A percentile compares a stretch with the other conserved stretches of the same genome.
Evolutionary conservation across 2,797 vertebrate species (phyloP).

Genomic region (Acestrorhynchus altus): DNA sequence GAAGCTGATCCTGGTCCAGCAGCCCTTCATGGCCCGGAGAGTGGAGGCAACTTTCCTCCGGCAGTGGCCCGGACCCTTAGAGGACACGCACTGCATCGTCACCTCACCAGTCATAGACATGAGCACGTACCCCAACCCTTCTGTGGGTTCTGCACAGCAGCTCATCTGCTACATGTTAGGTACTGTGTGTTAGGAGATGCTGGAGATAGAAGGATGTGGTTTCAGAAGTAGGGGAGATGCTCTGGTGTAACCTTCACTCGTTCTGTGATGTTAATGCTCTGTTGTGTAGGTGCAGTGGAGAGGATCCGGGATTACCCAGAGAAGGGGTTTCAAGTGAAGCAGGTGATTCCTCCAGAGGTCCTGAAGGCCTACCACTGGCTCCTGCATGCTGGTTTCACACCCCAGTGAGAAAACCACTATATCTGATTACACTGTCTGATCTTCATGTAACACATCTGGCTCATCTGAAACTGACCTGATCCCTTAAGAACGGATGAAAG

Average conservation of each 20-base stretch:
- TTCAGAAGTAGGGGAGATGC: background rate
- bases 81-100: slow-evolving; percentile 41
- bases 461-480: too few species aligned
- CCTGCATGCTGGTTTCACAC: slow-evolving; percentile 46
- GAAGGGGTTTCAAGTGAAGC: slow-evolving; percentile 58
- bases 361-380: slow-evolving; percentile 50
- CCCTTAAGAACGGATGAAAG: too few species aligned
- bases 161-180: slow-evolving; percentile 59
- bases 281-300: slow-evolving; percentile 51
- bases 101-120: slow-evolving; percentile 50
- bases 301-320: slow-evolving; percentile 49
- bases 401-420: slow-evolving; percentile 35
- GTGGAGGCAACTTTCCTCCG: slow-evolving; percentile 56
- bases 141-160: slow-evolving; percentile 37
- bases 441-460: too few species aligned
- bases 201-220: background rate
- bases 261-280: background rate
- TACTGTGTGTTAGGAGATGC: background rate
- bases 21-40: slow-evolving; percentile 59
- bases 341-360: slow-evolving; percentile 48
- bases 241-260: background rate
- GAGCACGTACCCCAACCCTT: slow-evolving; percentile 41
- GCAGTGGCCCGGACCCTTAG: slow-evolving; percentile 51
- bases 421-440: too few species aligned
- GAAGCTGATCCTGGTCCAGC: slow-evolving; percentile 59